phyloP scores from a whole-genome alignment of 2,888 invertebrate genomes.

The Xanthia icteritia region DNA sequence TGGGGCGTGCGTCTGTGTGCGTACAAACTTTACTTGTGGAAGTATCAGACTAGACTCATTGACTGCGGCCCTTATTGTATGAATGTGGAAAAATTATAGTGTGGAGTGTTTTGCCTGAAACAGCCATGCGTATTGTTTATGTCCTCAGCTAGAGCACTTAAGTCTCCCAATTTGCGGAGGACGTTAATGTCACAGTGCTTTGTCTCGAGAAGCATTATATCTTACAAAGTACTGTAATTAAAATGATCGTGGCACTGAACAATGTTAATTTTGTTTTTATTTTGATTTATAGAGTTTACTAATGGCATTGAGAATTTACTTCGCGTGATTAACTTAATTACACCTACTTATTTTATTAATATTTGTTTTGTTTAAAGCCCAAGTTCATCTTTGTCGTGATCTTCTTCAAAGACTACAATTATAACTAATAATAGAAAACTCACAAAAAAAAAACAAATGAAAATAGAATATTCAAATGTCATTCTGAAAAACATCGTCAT shows the following conservation, averaged over 20 bases:
- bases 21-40: slow-evolving; percentile 85
- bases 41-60: slow-evolving; percentile 90
- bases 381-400: not conserved
- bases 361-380: not conserved
- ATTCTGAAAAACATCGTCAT: slow-evolving; percentile 12
- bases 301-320: slow-evolving; percentile 11
- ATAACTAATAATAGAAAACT: not conserved
- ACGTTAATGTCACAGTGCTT: slow-evolving; percentile 84
- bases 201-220: slow-evolving; percentile 85
- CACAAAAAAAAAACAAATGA: not conserved
- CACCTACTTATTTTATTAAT: not conserved
- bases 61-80: slow-evolving; percentile 90
- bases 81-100: slow-evolving; percentile 91
- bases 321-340: slow-evolving; percentile 9
- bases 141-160: slow-evolving; percentile 84
- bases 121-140: slow-evolving; percentile 88
- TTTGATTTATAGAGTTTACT: slow-evolving; percentile 45
- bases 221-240: slow-evolving; percentile 86
- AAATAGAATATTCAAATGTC: slow-evolving; percentile 19
- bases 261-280: slow-evolving; percentile 70
- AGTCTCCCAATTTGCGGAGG: slow-evolving; percentile 86
- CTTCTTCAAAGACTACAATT: not conserved
- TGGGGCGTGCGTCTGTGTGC: slow-evolving; percentile 86
- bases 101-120: slow-evolving; percentile 89
- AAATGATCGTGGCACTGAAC: slow-evolving; percentile 75